Base-by-base conservation (phyloP, 1,140 invertebrate species). In the Stenopsyche tienmushanensis region DNA sequence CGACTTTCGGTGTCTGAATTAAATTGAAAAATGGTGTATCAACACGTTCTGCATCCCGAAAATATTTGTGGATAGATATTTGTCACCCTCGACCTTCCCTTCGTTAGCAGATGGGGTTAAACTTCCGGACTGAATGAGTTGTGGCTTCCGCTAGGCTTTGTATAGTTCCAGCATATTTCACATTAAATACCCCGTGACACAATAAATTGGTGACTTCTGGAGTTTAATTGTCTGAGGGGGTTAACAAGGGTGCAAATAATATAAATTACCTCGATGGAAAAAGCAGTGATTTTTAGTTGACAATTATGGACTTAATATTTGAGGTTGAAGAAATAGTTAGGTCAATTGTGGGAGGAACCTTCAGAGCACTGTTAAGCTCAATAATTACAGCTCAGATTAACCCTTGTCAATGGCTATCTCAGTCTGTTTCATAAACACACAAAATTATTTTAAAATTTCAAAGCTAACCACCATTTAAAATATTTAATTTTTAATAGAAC, bases 91-190 rank as follows among this genome's bases (percentile, higher is more conserved):
- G 13, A 34, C 5, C 29, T 17, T 3, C 50, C 50, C 50, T 21
- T 53, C 21, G 23, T 53, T 53, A 24, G 17, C 50, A 53, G 50
- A 53, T 24, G 24, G 50, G 50, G 20, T 53, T 17, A 13, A 53
- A 53, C 20, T 53, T 53, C 50, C 23, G 45, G 50, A 9, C 50
- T 9, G 8, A 20, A 26, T 21, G 50, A 26, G 23, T 24, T 21
- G 50, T 13, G 50, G 21, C 13, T 21, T 24, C 20, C 50, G 18
- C 3, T 21, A 9, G 50, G 17, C 50, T 24, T 53, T 53, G 50
- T 53, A 8, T 26, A 26, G 17, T 47, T 53, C 15, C 50, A 17
- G 20, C 23, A 53, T 24, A 53, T 53, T 24, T 53, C 18, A 21
- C 24, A 24, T n/a, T 47, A 47, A 47, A 47, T 15, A 47, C 20